Evolutionary conservation across 2,888 invertebrate species (phyloP), one percentile per base, ranked within the genome.

Genomic region (Ctenicera cuprea): DNA sequence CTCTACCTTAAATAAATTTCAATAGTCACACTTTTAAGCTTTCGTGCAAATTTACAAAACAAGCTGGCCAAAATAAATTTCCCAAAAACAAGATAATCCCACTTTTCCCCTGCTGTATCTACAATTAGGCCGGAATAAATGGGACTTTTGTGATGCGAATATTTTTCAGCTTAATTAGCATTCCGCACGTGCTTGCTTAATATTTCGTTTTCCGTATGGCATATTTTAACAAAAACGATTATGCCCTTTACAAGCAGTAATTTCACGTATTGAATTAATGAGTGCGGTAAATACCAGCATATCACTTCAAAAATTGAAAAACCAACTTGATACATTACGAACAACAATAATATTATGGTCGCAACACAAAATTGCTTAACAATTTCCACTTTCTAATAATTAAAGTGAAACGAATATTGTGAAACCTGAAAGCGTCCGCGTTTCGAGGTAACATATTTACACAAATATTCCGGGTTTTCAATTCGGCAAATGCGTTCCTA

Each of bases 111-210:
- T 20, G 30, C 54, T 14, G 14, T 26, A 12, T 54, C 37, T 37
- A 38, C 37, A 38, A 30, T 20, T 33, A 54, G 22, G 12, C 50
- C 16, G 16, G 33, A 33, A 57, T 37, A 37, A 57, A 57, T 57
- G 37, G 9, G 57, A 9, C 38, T 30, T 52, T 59, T 62, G 69
- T 37, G 62, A 69, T 37, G 37, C 26, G 63, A 70, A 70, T 62
- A 62, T 70, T 70, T 62, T 63, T 18, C n/a, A 16, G 20, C 26
- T 41, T 70, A 52, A 70, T 70, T 62, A 70, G n/a, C 37, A 70
- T 38, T 62, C 63, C 48, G n/a, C n/a, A 63, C 14, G 70, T 61
- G 43, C 57, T 38, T 48, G 59, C 33, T 45, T 37, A 54, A 26
- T 67, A 22, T 43, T 66, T 20, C 26, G 16, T 59, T 59, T 30